A percentile compares a stretch with the other conserved stretches of the same genome.
Conservation (phyloP, 2,888 invertebrate genomes). For the Folsomia candida region DNA sequence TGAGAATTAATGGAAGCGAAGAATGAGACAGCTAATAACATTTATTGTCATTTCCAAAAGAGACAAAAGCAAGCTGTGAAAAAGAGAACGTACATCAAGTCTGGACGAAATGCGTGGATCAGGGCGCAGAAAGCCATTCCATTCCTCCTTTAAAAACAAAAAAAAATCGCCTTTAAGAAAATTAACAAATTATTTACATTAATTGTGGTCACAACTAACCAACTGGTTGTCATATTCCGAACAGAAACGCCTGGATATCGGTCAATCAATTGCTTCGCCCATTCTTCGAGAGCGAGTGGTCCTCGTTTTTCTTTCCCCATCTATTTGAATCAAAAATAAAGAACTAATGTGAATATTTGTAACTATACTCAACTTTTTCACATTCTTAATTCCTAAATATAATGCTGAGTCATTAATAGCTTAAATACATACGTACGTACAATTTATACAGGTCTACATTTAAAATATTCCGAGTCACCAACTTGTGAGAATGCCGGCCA, state of each 20-base stretch:
- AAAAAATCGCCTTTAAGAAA: no score
- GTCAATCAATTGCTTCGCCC: constrained; percentile 85
- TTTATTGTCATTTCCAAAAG: no score
- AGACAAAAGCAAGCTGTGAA: no score
- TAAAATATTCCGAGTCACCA: no score
- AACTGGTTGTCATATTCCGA: constrained; percentile 92
- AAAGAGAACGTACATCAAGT: constrained; percentile 84
- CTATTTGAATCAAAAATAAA: constrained; percentile 24
- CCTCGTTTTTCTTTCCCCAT: constrained; percentile 49
- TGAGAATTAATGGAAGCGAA: background rate
- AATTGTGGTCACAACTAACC: no score
- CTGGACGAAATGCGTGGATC: constrained; percentile 92
- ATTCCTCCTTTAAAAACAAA: constrained; percentile 66
- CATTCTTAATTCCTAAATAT: no score
- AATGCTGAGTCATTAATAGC: no score
- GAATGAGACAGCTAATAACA: background rate
- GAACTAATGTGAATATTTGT: constrained; percentile 10
- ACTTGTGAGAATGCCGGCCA: no score
- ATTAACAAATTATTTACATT: no score
- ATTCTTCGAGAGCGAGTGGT: constrained; percentile 60
- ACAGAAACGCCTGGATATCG: constrained; percentile 87
- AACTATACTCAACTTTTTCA: no score
- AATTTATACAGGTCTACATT: no score
- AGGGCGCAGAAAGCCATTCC: constrained; percentile 83
- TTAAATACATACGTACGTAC: no score